Base-by-base conservation (phyloP, 2,888 invertebrate species). In the Drosophila gaucha region DNA sequence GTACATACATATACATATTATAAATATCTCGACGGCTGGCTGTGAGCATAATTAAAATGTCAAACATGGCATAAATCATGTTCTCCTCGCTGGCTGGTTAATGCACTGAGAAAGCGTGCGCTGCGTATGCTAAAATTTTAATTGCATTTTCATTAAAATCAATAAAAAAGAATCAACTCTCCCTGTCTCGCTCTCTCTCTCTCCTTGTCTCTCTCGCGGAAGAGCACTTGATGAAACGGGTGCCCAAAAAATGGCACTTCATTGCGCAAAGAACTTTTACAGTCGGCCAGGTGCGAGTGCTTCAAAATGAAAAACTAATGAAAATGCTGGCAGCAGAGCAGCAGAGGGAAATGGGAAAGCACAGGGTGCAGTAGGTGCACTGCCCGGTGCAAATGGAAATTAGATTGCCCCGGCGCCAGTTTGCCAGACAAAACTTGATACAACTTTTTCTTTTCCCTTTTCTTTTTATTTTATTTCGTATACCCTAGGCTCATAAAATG, bases 111-210 rank as follows among this genome's bases (percentile, higher is more conserved):
- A 44, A 22, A 58, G 38, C 35, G 49, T 33, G 39, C 49, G 4
- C 49, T 38, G 41, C 43, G 57, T 62, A 31, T 70, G 66, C 72
- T 78, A 75, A 82, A 87, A 73, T 75, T 82, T 85, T 80, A 85
- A 87, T 82, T 80, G 76, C 79, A 70, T 85, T 82, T 85, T 73
- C 69, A 85, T 86, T 78, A 69, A 85, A 78, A 85, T 85, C 82
- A 85, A 87, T 86, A 78, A 70, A 65, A 65, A 28, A 47, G 43
- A 44, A 43, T 10, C 22, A 20, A 10, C 35, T 12, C 28, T 2
- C 26, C 18, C 18, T 1, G n/a, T 24, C 39, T 6, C 6, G 0
- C 20, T 5, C 8, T 18, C 9, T 4, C 33, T 22, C 41, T 26
- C 31, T 36, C 31, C 5, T 14, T 43, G 51, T n/a, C 30, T 12